A percentile compares a stretch with the other conserved stretches of the same genome.
These are phyloP conservation scores for Anticlea derivata DNA, from an alignment of 2,888 invertebrate species.

Conservation along the genomic window DNA sequence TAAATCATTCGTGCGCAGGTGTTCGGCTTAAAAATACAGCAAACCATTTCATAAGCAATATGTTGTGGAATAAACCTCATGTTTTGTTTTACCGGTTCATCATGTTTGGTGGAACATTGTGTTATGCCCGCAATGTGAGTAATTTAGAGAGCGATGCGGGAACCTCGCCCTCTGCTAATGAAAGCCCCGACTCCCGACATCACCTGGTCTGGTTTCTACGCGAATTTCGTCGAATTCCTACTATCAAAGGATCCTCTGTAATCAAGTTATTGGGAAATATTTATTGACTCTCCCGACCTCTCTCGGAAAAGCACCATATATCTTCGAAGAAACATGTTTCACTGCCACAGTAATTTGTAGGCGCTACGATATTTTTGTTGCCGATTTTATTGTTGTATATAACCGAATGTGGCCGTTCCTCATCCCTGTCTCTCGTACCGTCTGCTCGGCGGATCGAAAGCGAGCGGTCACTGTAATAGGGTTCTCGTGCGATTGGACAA, in stretches of 20 bases:
- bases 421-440: conserved; percentile 36
- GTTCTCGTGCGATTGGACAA: conserved; percentile 53
- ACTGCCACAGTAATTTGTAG: conserved; percentile 53
- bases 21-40: conserved; percentile 14
- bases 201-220: conserved; percentile 43
- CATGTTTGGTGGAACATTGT: conserved; percentile 9
- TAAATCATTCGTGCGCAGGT: conserved; percentile 23
- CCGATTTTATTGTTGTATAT: conserved; percentile 61
- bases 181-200: conserved; percentile 27
- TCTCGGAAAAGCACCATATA: conserved; percentile 46
- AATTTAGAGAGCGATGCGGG: conserved; percentile 31
- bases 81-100: conserved; percentile 13
- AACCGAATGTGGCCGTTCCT: conserved; percentile 47
- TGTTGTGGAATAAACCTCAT: conserved; percentile 5
- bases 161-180: conserved; percentile 26
- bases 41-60: conserved; percentile 2
- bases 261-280: conserved; percentile 59
- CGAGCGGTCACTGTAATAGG: conserved; percentile 54
- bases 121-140: conserved; percentile 23
- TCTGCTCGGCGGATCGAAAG: conserved; percentile 33
- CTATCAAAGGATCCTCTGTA: conserved; percentile 49
- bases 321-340: conserved; percentile 52
- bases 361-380: conserved; percentile 49
- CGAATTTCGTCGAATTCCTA: conserved; percentile 38
- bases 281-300: conserved; percentile 47